Percentiles rank a stretch among this genome's conserved stretches.
phyloP scores from a whole-genome alignment of 2,113 vertebrate species.

The Sisor rabdophorus region DNA sequence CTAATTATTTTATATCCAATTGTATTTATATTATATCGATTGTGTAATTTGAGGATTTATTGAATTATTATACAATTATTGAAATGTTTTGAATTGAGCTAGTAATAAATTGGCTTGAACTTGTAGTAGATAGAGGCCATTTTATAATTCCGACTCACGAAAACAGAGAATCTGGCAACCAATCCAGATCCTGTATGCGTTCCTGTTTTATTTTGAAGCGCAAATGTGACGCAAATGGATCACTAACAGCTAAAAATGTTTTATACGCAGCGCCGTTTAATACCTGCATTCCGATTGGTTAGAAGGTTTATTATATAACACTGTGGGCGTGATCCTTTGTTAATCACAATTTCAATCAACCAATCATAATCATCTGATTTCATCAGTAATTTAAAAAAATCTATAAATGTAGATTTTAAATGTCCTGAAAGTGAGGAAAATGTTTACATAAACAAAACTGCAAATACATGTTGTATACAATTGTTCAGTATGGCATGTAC shows the following conservation, averaged over 20 bases:
- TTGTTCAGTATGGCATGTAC: too few species aligned
- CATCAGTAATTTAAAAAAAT: too few species aligned
- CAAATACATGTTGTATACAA: too few species aligned
- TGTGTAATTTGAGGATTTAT: neutral
- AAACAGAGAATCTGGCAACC: neutral
- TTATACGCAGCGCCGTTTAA: neutral
- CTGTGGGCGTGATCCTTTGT: too few species aligned
- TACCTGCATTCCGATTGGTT: neutral
- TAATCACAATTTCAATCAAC: too few species aligned
- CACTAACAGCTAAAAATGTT: neutral
- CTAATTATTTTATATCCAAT: neutral
- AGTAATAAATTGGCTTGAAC: neutral
- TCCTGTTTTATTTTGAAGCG: neutral
- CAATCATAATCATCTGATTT: too few species aligned
- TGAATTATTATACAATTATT: too few species aligned
- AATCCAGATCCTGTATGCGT: neutral
- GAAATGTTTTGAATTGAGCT: neutral
- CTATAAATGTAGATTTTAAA: too few species aligned
- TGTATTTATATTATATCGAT: neutral
- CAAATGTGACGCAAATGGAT: constrained; percentile 7
- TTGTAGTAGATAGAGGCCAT: neutral
- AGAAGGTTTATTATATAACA: too few species aligned
- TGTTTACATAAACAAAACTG: too few species aligned
- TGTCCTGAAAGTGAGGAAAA: too few species aligned
- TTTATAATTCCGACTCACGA: neutral